Percentiles rank a stretch among this genome's conserved stretches.
Conservation (phyloP, 2,888 invertebrate species). For the Steinernema carpocapsae region DNA sequence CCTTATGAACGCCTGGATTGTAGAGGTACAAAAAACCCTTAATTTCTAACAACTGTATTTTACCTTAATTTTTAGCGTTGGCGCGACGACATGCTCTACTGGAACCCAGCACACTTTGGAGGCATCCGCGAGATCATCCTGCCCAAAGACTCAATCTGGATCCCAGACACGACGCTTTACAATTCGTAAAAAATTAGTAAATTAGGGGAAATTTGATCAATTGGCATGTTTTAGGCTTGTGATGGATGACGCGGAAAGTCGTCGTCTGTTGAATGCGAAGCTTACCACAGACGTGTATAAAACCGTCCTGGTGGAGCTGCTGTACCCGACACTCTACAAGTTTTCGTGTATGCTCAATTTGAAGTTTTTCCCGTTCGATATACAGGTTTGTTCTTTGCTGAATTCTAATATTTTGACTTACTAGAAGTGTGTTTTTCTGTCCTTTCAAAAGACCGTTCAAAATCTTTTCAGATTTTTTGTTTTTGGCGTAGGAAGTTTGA, state of each 20-base stretch:
- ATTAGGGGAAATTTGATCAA: not conserved
- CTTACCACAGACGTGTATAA: conserved; percentile 53
- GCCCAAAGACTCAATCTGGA: conserved; percentile 51
- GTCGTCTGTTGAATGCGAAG: conserved; percentile 59
- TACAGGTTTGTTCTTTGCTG: conserved; percentile 46
- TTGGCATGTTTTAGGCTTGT: conserved; percentile 49
- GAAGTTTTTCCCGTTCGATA: conserved; percentile 56
- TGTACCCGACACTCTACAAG: conserved; percentile 64
- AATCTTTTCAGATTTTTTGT: no score
- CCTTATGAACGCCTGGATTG: conserved; percentile 49
- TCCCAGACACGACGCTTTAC: conserved; percentile 60
- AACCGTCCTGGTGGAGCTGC: conserved; percentile 56
- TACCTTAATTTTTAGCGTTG: conserved; percentile 34
- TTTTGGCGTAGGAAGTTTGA: no score
- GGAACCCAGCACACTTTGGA: conserved; percentile 54
- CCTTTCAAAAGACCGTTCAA: no score
- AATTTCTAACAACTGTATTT: not conserved
- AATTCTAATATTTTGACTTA: no score
- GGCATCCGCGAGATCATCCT: conserved; percentile 55
- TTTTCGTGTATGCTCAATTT: conserved; percentile 53
- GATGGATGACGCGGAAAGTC: conserved; percentile 61
- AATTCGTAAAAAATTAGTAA: conserved; percentile 49
- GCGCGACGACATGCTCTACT: conserved; percentile 54
- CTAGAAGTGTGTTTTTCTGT: no score
- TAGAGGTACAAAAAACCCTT: conserved; percentile 48